A percentile compares a stretch with the other conserved stretches of the same genome.
Evolutionary conservation across 2,888 invertebrate genomes (phyloP).

Genomic region (Synanthedon tipuliformis): DNA sequence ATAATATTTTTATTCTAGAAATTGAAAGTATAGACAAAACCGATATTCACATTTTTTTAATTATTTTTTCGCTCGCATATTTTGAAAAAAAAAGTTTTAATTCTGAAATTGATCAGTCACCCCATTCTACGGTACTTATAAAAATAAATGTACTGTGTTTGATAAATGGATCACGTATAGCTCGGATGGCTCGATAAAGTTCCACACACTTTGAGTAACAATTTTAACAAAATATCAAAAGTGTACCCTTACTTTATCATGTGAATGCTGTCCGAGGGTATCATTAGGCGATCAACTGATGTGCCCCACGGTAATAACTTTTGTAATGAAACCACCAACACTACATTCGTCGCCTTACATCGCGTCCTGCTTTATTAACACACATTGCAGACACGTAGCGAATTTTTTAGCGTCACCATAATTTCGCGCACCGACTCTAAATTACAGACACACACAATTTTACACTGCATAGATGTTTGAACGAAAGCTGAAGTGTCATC

Average conservation of each 20-base stretch:
- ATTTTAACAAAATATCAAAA: too few relatives aligned
- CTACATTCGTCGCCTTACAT: conserved; percentile 16
- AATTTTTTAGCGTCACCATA: background rate
- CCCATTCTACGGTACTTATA: too few relatives aligned
- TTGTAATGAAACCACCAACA: conserved; percentile 17
- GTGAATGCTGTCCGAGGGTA: conserved; percentile 9
- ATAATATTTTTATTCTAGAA: too few relatives aligned
- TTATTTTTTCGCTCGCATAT: too few relatives aligned
- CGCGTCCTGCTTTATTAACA: conserved; percentile 23
- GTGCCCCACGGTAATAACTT: conserved; percentile 17
- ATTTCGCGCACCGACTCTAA: conserved; percentile 2
- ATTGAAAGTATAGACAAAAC: too few relatives aligned
- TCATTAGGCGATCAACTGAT: conserved; percentile 17
- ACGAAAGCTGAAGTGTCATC: background rate
- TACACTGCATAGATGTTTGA: background rate
- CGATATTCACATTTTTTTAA: too few relatives aligned
- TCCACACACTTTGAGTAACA: too few relatives aligned
- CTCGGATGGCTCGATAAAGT: too few relatives aligned
- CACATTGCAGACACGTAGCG: background rate
- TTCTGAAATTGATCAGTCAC: too few relatives aligned
- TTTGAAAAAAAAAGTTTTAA: too few relatives aligned
- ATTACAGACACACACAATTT: background rate
- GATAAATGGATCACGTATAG: too few relatives aligned
- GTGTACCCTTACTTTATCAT: conserved; percentile 1
- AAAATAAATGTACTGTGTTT: too few relatives aligned